Percentiles rank a stretch among this genome's conserved stretches.
phyloP scores from a whole-genome alignment of 1,140 invertebrate genomes.

The Magallana ariakensis region DNA sequence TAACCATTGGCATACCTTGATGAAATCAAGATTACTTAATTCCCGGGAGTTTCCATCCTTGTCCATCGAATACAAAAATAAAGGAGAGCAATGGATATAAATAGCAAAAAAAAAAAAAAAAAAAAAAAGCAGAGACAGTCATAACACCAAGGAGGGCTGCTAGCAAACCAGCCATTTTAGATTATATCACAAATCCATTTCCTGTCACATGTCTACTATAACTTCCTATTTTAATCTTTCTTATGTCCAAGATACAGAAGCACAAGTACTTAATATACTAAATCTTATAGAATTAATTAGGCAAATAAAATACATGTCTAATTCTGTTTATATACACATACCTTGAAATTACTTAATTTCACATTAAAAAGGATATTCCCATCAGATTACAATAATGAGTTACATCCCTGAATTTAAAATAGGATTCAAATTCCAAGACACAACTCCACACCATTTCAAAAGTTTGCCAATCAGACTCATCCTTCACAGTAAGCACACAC shows the following conservation, averaged over 20 bases:
- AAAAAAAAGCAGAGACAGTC: not conserved
- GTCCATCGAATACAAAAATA: not conserved
- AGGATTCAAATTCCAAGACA: not conserved
- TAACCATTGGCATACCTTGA: not conserved
- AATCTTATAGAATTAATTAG: too few relatives aligned
- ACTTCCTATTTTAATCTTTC: too few relatives aligned
- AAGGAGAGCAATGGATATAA: not conserved
- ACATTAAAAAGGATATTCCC: not conserved
- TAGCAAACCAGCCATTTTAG: not conserved
- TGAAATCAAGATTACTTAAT: not conserved
- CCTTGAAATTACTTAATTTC: not conserved
- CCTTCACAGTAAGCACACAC: not conserved
- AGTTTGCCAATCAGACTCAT: not conserved
- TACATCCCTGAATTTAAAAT: not conserved
- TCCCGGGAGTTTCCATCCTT: not conserved
- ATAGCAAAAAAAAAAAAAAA: not conserved
- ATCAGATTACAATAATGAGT: not conserved
- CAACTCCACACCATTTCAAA: not conserved
- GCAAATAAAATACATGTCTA: not conserved
- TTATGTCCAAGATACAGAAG: too few relatives aligned
- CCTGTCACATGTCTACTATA: not conserved
- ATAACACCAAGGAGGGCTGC: not conserved
- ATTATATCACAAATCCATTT: not conserved
- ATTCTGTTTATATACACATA: not conserved
- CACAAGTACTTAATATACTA: too few relatives aligned